Evolutionary conservation across 2,113 vertebrate species (phyloP).

Genomic region (Hemibagrus wyckioides): DNA sequence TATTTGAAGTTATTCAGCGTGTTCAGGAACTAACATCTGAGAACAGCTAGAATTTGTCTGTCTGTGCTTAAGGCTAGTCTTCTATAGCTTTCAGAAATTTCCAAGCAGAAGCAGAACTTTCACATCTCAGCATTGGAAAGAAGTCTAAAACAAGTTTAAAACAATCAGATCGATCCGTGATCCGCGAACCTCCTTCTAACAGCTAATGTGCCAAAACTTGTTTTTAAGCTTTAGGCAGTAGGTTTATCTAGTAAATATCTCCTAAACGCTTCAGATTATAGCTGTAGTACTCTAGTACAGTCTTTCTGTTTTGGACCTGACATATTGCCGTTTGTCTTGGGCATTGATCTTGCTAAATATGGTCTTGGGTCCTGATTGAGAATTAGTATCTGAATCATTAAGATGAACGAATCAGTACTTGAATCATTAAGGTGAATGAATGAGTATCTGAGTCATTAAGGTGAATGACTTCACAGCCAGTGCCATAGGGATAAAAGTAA

Average conservation of each 20-base stretch:
- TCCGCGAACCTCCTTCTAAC: not conserved
- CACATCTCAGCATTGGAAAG: not conserved
- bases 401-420: too few relatives aligned
- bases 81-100: not conserved
- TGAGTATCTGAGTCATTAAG: too few relatives aligned
- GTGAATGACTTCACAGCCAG: not conserved
- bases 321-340: not conserved
- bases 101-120: not conserved
- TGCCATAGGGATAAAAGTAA: not conserved
- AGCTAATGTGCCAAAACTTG: not conserved
- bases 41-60: not conserved
- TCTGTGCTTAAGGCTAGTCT: not conserved
- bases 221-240: not conserved
- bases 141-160: not conserved
- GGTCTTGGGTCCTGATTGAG: not conserved
- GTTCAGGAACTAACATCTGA: not conserved
- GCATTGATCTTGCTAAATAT: not conserved
- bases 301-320: not conserved
- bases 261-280: not conserved
- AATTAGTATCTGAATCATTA: too few relatives aligned
- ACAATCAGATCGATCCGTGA: not conserved
- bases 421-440: too few relatives aligned
- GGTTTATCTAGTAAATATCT: not conserved
- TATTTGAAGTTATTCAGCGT: not conserved
- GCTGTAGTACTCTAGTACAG: not conserved